phyloP scores from a whole-genome alignment of 53 echinoderm and acorn worm genomes.

The Crossaster papposus region DNA sequence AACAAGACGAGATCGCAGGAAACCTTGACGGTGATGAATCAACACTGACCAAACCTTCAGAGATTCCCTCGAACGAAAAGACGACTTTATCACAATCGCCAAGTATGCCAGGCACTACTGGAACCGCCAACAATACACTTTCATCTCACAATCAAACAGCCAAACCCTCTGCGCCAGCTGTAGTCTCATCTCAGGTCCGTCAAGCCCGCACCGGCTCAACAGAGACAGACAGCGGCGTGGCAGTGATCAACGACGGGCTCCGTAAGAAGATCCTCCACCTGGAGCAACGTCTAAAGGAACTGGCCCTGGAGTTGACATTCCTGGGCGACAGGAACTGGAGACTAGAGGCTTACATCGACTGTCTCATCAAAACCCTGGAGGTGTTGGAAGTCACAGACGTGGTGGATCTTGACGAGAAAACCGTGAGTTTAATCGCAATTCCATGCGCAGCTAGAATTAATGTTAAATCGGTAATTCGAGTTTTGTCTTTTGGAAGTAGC shows the following conservation, averaged over 20 bases:
- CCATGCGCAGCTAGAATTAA: too few species aligned
- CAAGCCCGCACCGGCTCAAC: neutral
- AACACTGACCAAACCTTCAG: neutral
- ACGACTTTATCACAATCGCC: neutral
- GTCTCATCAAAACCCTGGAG: constrained; percentile 83
- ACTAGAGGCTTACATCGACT: constrained; percentile 90
- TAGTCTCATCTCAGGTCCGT: neutral
- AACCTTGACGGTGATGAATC: neutral
- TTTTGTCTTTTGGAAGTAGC: neutral
- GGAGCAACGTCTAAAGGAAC: constrained; percentile 68
- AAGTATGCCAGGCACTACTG: neutral
- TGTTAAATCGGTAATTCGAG: too few species aligned
- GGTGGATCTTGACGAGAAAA: constrained; percentile 80
- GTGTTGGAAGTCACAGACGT: constrained; percentile 79
- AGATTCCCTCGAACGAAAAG: neutral
- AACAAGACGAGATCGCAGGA: neutral
- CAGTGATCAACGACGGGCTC: constrained; percentile 44
- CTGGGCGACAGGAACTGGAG: constrained; percentile 90
- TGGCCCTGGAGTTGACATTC: constrained; percentile 74
- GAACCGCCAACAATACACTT: neutral
- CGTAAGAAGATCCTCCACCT: constrained; percentile 61
- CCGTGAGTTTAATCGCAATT: constrained; percentile 44
- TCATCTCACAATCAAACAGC: neutral
- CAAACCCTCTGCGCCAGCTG: neutral
- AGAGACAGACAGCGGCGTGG: constrained; percentile 43